A percentile compares a stretch with the other conserved stretches of the same genome.
phyloP scores from a whole-genome alignment of 2,888 invertebrate species.

The Epicampocera succincta region DNA sequence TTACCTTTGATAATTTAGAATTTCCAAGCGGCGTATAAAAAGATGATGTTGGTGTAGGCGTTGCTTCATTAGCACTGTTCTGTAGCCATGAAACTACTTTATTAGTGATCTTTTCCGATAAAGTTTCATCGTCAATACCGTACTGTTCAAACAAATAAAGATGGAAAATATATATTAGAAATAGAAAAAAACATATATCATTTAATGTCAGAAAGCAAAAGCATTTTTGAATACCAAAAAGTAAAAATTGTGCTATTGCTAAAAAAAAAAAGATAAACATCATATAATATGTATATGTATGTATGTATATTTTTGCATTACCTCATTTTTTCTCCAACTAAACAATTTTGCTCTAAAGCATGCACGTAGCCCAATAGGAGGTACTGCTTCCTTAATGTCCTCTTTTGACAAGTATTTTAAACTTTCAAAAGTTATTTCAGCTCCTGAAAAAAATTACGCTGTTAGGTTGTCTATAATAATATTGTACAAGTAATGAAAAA shows the following conservation, averaged over 20 bases:
- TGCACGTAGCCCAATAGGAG: slow-evolving; percentile 26
- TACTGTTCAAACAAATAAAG: background rate
- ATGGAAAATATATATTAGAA: no score
- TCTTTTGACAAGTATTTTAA: slow-evolving; percentile 22
- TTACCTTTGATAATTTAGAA: slow-evolving; percentile 48
- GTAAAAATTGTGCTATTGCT: no score
- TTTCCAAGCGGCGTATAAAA: slow-evolving; percentile 10
- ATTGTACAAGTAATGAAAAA: no score
- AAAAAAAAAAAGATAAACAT: no score
- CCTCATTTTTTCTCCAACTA: slow-evolving; percentile 15
- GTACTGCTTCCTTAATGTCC: slow-evolving; percentile 34
- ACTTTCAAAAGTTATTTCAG: slow-evolving; percentile 29
- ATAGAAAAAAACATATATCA: no score
- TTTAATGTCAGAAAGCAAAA: no score
- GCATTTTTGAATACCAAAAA: no score
- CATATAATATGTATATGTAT: background rate
- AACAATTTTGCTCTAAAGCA: slow-evolving; percentile 26
- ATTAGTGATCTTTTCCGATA: slow-evolving; percentile 29
- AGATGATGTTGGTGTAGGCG: slow-evolving; percentile 27
- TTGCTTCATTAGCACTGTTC: slow-evolving; percentile 11
- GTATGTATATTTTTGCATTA: background rate
- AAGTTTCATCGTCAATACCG: slow-evolving; percentile 23
- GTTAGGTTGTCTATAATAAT: no score
- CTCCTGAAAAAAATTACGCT: slow-evolving; percentile 1
- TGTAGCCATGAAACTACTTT: slow-evolving; percentile 47